Evolutionary conservation across 2,797 vertebrate species (phyloP).

Genomic region (Hippocampus kuda): DNA sequence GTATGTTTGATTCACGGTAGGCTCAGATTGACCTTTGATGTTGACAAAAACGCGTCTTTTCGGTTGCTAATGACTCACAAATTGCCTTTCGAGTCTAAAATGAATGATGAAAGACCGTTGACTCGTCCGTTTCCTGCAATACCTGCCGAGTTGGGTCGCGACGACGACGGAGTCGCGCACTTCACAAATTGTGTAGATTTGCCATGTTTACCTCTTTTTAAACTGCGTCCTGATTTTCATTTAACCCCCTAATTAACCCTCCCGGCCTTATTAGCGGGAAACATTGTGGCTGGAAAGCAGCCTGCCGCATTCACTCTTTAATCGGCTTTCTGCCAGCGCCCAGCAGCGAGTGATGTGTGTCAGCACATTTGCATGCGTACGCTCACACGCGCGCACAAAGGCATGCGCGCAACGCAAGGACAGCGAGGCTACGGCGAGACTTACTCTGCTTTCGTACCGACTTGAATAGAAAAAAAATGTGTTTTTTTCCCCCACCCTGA

Average conservation of each 20-base stretch:
- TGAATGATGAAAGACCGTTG: neutral
- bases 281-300: slow-evolving; percentile 54
- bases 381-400: slow-evolving; percentile 2
- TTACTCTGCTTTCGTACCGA: neutral
- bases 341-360: slow-evolving; percentile 22
- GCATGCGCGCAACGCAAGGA: slow-evolving; percentile 34
- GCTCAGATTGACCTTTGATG: no score
- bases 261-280: slow-evolving; percentile 62
- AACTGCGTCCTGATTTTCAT: slow-evolving; percentile 70
- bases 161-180: neutral
- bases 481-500: neutral
- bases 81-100: neutral
- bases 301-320: slow-evolving; percentile 56
- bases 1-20: no score
- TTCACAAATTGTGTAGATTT: slow-evolving; percentile 48
- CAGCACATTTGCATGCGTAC: neutral
- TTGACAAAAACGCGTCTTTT: no score
- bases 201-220: slow-evolving; percentile 59
- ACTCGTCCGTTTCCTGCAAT: neutral
- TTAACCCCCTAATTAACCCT: slow-evolving; percentile 75
- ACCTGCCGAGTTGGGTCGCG: neutral
- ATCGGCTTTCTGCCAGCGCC: slow-evolving; percentile 55
- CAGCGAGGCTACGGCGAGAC: slow-evolving; percentile 10
- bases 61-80: no score
- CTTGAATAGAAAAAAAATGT: neutral